These are phyloP conservation scores for Dreissena rostriformis DNA, from an alignment of 1,140 invertebrate species.

Conservation along the genomic window DNA sequence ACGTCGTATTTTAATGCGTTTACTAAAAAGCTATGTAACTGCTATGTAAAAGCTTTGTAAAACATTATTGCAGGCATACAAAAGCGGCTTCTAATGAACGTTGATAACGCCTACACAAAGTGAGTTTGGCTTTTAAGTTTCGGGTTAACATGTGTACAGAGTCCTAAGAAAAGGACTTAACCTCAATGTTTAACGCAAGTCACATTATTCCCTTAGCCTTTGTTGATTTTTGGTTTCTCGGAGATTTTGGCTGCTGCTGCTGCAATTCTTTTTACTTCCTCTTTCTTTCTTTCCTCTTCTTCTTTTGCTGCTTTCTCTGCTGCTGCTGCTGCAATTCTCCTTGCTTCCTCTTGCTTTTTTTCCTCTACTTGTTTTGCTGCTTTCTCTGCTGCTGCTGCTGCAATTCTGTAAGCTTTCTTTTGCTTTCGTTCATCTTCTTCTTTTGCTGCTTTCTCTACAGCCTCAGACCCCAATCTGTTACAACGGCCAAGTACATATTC, in stretches of 20 bases:
- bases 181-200: too few species aligned
- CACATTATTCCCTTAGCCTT: too few species aligned
- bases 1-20: too few species aligned
- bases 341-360: too few species aligned
- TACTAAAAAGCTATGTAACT: too few species aligned
- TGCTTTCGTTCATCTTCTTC: background rate
- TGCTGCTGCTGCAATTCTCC: too few species aligned
- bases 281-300: background rate
- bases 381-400: background rate
- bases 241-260: background rate
- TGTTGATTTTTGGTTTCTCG: too few species aligned
- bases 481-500: background rate
- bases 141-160: background rate
- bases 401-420: background rate
- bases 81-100: too few species aligned
- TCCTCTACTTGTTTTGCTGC: too few species aligned
- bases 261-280: background rate
- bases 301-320: background rate
- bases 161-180: too few species aligned
- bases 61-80: too few species aligned
- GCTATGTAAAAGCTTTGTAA: too few species aligned
- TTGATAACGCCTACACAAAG: background rate
- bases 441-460: background rate
- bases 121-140: background rate
- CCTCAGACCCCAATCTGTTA: conserved; percentile 6